Evolutionary conservation across 2,113 vertebrate species (phyloP).

Genomic region (human (Homo sapiens)): DNA sequence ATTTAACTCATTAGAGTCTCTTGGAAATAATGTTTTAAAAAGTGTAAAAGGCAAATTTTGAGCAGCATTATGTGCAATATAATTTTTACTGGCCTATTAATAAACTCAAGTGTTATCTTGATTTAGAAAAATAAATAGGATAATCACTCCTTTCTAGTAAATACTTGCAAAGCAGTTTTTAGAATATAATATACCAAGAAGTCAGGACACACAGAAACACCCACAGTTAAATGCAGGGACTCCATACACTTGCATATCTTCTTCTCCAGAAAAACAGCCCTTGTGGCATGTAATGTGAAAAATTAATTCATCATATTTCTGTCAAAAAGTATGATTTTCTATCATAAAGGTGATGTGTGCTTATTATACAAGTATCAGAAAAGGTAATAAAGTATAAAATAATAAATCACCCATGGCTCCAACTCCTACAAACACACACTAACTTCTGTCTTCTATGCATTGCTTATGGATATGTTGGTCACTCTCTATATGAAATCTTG

Average conservation of each 20-base stretch:
- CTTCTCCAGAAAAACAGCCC: neutral
- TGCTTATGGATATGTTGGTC: neutral
- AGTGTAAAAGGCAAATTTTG: neutral
- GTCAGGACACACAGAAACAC: neutral
- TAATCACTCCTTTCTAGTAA: neutral
- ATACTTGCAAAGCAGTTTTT: slow-evolving; percentile 1
- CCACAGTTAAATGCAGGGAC: neutral
- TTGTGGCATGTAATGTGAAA: neutral
- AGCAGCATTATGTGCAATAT: neutral
- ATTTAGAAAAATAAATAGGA: slow-evolving; percentile 10
- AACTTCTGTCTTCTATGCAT: neutral
- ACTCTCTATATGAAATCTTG: neutral
- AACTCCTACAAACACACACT: neutral
- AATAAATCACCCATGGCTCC: neutral
- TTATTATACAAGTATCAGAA: neutral
- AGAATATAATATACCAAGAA: neutral
- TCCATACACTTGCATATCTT: neutral
- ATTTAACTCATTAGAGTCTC: neutral
- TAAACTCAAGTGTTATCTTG: slow-evolving; percentile 33
- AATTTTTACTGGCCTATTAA: neutral
- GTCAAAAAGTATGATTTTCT: neutral
- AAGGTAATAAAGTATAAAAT: neutral
- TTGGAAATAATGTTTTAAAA: slow-evolving; percentile 34
- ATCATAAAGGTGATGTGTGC: neutral
- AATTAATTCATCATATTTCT: neutral